Evolutionary conservation across 2,888 invertebrate genomes (phyloP).

Genomic region (Gryllus longicercus): DNA sequence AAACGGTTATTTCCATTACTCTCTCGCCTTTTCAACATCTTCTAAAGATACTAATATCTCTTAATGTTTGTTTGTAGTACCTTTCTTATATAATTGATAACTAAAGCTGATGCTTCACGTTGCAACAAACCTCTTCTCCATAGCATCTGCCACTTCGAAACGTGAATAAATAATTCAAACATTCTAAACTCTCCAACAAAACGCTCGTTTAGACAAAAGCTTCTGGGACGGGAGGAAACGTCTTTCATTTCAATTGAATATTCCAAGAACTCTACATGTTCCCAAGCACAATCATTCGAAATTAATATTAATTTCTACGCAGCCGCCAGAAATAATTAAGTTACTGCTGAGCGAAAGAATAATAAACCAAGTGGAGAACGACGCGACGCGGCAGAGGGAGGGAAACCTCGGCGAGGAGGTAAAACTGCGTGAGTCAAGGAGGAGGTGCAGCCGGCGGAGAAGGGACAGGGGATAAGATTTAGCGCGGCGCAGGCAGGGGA

Average conservation of each 20-base stretch:
- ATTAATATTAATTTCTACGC: not conserved
- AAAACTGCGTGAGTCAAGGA: not conserved
- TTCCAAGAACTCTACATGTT: conserved; percentile 1
- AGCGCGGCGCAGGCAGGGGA: conserved; percentile 5
- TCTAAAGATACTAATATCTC: too few relatives aligned
- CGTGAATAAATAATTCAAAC: too few relatives aligned
- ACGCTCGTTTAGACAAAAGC: not conserved
- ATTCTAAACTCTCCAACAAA: not conserved
- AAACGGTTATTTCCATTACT: too few relatives aligned
- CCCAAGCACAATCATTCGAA: not conserved
- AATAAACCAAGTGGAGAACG: not conserved
- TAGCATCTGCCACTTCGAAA: too few relatives aligned
- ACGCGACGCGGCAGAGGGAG: not conserved
- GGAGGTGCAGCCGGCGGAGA: not conserved
- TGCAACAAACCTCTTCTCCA: too few relatives aligned
- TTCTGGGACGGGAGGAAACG: not conserved
- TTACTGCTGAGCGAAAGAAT: conserved; percentile 17
- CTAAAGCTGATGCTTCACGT: not conserved
- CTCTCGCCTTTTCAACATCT: too few relatives aligned
- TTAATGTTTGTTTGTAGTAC: too few relatives aligned
- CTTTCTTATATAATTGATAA: too few relatives aligned
- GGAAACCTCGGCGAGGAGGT: not conserved
- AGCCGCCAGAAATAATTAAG: conserved; percentile 9
- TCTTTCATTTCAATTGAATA: not conserved
- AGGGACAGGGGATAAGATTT: conserved; percentile 17